These are phyloP conservation scores for Pheosia tremula DNA, from an alignment of 2,888 invertebrate species.

Conservation along the genomic window DNA sequence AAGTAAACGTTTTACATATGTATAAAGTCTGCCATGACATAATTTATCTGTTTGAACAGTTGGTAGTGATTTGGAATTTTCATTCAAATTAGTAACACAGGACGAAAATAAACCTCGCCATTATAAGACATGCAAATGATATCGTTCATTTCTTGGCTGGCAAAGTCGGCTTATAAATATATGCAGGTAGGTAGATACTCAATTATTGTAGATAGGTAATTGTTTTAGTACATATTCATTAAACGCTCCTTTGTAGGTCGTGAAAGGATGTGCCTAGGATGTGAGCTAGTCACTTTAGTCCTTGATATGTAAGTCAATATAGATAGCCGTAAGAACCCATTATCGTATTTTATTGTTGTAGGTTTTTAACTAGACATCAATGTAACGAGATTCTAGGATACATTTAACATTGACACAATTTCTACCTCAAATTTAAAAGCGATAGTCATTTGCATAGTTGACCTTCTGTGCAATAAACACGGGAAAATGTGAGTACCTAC, in stretches of 20 bases:
- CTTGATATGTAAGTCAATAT: conserved; percentile 42
- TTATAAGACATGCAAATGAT: too few relatives aligned
- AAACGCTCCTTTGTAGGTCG: conserved; percentile 46
- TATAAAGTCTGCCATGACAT: too few relatives aligned
- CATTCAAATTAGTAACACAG: too few relatives aligned
- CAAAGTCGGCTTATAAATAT: too few relatives aligned
- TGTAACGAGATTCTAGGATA: conserved; percentile 26
- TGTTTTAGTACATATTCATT: conserved; percentile 30
- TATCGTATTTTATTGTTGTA: background rate
- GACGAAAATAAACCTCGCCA: too few relatives aligned
- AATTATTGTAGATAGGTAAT: conserved; percentile 19
- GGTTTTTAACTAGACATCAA: conserved; percentile 7
- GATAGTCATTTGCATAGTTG: conserved; percentile 37
- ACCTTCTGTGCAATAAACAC: conserved; percentile 50
- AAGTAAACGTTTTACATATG: too few relatives aligned
- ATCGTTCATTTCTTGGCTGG: too few relatives aligned
- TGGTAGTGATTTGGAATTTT: too few relatives aligned
- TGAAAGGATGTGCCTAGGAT: conserved; percentile 72
- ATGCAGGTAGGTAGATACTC: background rate
- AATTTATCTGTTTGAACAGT: too few relatives aligned
- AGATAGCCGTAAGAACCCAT: conserved; percentile 11
- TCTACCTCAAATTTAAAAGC: conserved; percentile 31
- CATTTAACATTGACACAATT: conserved; percentile 45
- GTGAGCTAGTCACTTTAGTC: conserved; percentile 54
- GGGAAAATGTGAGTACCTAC: conserved; percentile 44